phyloP scores from a whole-genome alignment of 2,888 invertebrate genomes.

The Thumatha senex region DNA sequence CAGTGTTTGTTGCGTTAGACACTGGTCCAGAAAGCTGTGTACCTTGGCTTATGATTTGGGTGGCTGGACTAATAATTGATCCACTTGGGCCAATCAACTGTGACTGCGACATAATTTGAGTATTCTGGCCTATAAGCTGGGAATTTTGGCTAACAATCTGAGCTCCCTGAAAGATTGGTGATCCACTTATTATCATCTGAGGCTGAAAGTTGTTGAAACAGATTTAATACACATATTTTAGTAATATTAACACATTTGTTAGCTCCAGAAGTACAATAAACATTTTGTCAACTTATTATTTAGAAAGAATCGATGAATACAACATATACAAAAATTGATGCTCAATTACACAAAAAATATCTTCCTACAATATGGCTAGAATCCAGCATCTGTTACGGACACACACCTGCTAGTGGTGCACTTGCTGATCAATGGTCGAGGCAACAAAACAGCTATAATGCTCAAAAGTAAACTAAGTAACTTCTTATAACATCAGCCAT shows the following conservation, averaged over 20 bases:
- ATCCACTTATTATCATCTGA: slow-evolving; percentile 74
- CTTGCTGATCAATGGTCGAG: too few relatives aligned
- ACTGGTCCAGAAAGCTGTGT: slow-evolving; percentile 68
- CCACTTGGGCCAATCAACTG: slow-evolving; percentile 66
- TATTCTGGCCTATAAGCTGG: slow-evolving; percentile 65
- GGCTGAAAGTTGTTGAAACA: slow-evolving; percentile 52
- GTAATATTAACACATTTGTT: neutral
- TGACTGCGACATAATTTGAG: slow-evolving; percentile 70
- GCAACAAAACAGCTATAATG: too few relatives aligned
- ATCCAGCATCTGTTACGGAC: too few relatives aligned
- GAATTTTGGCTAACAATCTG: slow-evolving; percentile 75
- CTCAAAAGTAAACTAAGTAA: too few relatives aligned
- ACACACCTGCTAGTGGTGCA: too few relatives aligned
- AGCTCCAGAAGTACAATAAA: too few relatives aligned
- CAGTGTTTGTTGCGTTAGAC: slow-evolving; percentile 53
- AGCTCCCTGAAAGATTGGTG: slow-evolving; percentile 70
- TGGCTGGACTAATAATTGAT: slow-evolving; percentile 67
- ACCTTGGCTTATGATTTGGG: slow-evolving; percentile 78
- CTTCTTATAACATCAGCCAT: too few relatives aligned
- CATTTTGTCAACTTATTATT: too few relatives aligned
- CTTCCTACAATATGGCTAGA: too few relatives aligned
- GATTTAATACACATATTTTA: neutral
- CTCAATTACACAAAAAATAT: too few relatives aligned
- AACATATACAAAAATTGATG: too few relatives aligned
- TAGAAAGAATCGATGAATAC: too few relatives aligned